Base-by-base conservation (phyloP, 92 coral and sea anemone genomes). In the Porites cylindrica region DNA sequence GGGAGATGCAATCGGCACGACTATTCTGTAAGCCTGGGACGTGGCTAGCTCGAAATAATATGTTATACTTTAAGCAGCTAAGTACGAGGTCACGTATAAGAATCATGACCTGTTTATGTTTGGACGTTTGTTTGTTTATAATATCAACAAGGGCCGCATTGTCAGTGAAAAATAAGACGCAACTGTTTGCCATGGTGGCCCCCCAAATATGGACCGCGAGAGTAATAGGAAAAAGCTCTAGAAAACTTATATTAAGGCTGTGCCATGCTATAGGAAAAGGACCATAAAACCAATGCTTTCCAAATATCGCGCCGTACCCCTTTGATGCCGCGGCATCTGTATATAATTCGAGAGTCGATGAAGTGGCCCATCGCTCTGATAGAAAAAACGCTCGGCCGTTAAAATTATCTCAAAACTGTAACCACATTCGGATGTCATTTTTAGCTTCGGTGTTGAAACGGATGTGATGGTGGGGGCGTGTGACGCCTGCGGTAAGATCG, bases 361-460 rank as follows among this genome's bases (percentile, higher is more conserved):
- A 76, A 61, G 16, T 43, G 8, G 13, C 23, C 93, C 86, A 90
- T 3, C 14, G 6, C 29, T 90, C 93, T 1, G 68, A 66, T 1
- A 90, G 66, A 61, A 84, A 89, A 72, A 89, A 89, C 10, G 92
- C 65, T 17, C 85, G 47, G 51, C 88, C 88, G 71, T 89, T 89
- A 76, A 89, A 83, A 10, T 53, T 75, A 6, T 76, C 78, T 38
- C 77, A 26, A 82, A 89, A 82, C 2, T 9, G 14, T n/a, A 70
- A 52, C 87, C 91, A 85, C 5, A 78, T 17, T 10, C 43, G 20
- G 26, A 77, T 66, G 64, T 86, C 89, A 12, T 8, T 11, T 32
- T 26, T 78, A 13, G 75, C 70, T 7, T 26, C 19, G 6, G 10
- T 2, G 17, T 7, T 83, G 21, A 82, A 72, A 16, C 79, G 78